Base-by-base conservation (phyloP, 2,797 vertebrate species). In the Gephyroberyx darwinii region DNA sequence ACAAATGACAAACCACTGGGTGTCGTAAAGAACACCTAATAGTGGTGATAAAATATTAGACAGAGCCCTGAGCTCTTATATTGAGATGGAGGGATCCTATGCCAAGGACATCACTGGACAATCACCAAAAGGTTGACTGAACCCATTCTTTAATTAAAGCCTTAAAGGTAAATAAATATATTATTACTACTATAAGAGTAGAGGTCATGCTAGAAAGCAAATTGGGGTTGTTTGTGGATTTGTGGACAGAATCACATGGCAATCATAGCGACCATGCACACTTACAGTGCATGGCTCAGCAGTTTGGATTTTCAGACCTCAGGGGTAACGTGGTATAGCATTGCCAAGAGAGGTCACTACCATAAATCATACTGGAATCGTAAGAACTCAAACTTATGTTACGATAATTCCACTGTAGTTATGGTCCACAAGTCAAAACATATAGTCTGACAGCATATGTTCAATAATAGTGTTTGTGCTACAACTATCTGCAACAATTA, bases 11-110 rank as follows among this genome's bases (percentile, higher is more conserved):
- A 80, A 81, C 71, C 53, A 7, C 71, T 47, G 63, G 47, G 73
- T 78, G 76, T 86, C 79, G 17, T 88, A 82, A 87, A 87, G 37
- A 81, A 77, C 54, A 71, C 43, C 55, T 74, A 73, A 86, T 78
- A 69, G 80, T 60, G 69, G 82, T 75, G 62, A 89, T 89, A 86
- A 88, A 89, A 89, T 77, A 80, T 81, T 74, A 74, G 77, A 78
- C 26, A 26, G 76, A 81, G 71, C 64, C 47, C 65, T 74, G 16
- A 67, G 74, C 71, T 74, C 73, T 75, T 71, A 69, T 45, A 50
- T 68, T 58, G 65, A 80, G 57, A 61, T n/a, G 20, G 19, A 59
- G 41, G 39, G 65, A 78, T 77, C 35, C 30, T 60, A 53, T 59
- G 61, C 56, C 85, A 86, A 85, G 82, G 85, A 81, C 82, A 82